These are phyloP conservation scores for Lindbergichthys nudifrons DNA, from an alignment of 2,797 vertebrate species.

Conservation along the genomic window DNA sequence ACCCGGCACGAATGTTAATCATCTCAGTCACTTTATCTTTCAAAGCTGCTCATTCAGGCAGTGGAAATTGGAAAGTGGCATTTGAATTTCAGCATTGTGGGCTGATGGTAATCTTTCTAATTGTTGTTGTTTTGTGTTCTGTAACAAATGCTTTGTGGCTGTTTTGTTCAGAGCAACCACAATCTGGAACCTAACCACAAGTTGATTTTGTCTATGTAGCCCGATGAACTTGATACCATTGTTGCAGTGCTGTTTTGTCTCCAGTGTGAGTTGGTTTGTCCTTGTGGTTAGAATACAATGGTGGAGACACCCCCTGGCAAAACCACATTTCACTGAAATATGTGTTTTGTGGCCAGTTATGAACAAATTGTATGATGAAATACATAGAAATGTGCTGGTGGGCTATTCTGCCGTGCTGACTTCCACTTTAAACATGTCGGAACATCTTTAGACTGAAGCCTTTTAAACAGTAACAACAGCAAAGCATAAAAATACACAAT, in stretches of 20 bases:
- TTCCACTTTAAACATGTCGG: conserved; percentile 53
- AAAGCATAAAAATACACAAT: conserved; percentile 26
- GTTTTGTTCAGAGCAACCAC: conserved; percentile 47
- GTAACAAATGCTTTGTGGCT: conserved; percentile 47
- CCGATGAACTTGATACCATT: conserved; percentile 63
- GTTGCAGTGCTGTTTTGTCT: conserved; percentile 69
- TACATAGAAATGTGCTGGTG: conserved; percentile 58
- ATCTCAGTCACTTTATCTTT: conserved; percentile 2
- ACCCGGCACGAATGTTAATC: conserved; percentile 1
- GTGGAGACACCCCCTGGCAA: conserved; percentile 62
- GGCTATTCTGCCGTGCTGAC: conserved; percentile 38
- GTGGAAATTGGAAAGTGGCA: neutral
- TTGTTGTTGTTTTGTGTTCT: conserved; percentile 56
- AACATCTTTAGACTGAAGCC: conserved; percentile 32
- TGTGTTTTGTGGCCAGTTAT: conserved; percentile 72
- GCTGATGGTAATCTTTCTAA: conserved; percentile 42
- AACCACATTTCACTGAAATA: conserved; percentile 76
- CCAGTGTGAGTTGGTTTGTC: conserved; percentile 61
- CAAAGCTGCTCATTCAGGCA: conserved; percentile 11
- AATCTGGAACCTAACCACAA: conserved; percentile 57
- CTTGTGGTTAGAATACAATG: conserved; percentile 76
- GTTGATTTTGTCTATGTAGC: conserved; percentile 68
- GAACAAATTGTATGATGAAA: conserved; percentile 75
- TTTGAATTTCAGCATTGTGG: conserved; percentile 22
- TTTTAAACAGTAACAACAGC: conserved; percentile 23